These are phyloP conservation scores for Mechanitis mazaeus DNA, from an alignment of 2,888 invertebrate genomes.

Conservation along the genomic window DNA sequence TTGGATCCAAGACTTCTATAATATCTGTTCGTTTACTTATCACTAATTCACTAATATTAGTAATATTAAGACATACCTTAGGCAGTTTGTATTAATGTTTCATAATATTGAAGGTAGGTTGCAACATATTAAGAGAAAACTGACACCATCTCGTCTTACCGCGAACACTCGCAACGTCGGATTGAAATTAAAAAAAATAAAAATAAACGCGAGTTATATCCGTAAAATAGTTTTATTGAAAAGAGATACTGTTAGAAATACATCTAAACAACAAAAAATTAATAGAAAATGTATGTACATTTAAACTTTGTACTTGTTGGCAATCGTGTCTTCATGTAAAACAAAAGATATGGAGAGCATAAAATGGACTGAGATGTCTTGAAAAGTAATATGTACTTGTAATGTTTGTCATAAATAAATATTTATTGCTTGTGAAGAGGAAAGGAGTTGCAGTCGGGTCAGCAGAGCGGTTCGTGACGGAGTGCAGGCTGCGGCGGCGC, in stretches of 20 bases:
- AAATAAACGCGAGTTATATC: too few species aligned
- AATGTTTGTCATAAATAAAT: slow-evolving; percentile 34
- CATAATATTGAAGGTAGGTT: not conserved
- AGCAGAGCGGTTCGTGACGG: slow-evolving; percentile 70
- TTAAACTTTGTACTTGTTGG: not conserved
- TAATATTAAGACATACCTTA: slow-evolving; percentile 55
- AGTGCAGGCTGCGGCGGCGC: slow-evolving; percentile 46
- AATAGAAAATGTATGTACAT: not conserved
- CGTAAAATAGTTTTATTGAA: too few species aligned
- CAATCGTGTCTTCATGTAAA: slow-evolving; percentile 4
- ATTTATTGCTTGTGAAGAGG: slow-evolving; percentile 38
- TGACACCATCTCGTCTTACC: too few species aligned
- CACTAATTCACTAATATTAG: slow-evolving; percentile 40
- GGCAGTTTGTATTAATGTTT: slow-evolving; percentile 34
- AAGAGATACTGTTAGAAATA: not conserved
- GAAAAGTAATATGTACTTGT: slow-evolving; percentile 30
- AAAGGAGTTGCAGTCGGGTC: slow-evolving; percentile 52
- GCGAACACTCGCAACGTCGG: too few species aligned
- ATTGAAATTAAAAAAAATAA: too few species aligned
- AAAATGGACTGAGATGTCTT: slow-evolving; percentile 1
- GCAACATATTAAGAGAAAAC: too few species aligned
- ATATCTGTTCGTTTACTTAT: slow-evolving; percentile 52
- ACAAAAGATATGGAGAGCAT: slow-evolving; percentile 17
- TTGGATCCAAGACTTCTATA: slow-evolving; percentile 45
- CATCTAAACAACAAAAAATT: not conserved